phyloP scores from a whole-genome alignment of 2,113 vertebrate genomes.

The Urocolius indicus region DNA sequence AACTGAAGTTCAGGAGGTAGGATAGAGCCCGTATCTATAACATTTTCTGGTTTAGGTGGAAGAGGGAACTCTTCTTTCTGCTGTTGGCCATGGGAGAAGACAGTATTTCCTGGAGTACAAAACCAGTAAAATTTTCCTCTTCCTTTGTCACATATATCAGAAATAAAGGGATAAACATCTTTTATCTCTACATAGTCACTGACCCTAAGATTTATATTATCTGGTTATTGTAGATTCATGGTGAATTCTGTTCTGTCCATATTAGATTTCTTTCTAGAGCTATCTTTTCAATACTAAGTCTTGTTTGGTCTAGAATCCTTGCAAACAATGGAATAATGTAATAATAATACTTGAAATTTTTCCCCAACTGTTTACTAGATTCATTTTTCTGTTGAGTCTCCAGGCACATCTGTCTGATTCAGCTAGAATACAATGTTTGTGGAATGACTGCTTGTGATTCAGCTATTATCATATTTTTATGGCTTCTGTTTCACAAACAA shows the following conservation, averaged over 20 bases:
- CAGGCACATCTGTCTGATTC: conserved; percentile 1
- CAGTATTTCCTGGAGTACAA: background rate
- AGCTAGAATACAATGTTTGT: background rate
- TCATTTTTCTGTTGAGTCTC: background rate
- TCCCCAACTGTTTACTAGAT: background rate
- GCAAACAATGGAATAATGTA: background rate
- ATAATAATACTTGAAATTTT: conserved; percentile 15
- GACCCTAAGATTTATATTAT: background rate
- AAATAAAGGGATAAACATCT: background rate
- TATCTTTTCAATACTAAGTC: background rate
- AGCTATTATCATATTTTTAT: conserved; percentile 16
- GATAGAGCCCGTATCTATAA: background rate
- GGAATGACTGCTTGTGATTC: background rate
- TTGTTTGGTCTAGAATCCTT: background rate
- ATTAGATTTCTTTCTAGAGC: background rate
- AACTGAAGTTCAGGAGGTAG: background rate
- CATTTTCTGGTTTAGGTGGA: background rate
- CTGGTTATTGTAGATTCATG: background rate
- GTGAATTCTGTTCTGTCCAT: background rate
- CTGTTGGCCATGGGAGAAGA: background rate
- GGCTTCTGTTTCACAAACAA: conserved; percentile 27
- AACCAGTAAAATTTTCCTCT: background rate
- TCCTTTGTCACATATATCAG: background rate
- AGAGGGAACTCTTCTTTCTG: background rate
- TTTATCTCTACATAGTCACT: background rate